phyloP scores from a whole-genome alignment of 2,888 invertebrate species.

The Oligia latruncula region DNA sequence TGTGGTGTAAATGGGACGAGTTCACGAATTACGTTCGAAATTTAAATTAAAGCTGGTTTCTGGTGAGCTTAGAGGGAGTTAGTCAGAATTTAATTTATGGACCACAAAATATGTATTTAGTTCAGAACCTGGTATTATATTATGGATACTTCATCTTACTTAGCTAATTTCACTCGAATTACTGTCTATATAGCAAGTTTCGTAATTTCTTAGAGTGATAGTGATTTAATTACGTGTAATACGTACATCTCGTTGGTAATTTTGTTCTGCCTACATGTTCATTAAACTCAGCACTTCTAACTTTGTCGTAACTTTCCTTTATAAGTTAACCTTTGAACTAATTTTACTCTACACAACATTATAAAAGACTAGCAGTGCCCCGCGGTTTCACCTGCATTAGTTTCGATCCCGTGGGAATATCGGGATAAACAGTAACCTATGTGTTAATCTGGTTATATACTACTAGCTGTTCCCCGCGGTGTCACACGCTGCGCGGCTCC shows the following conservation, averaged over 20 bases:
- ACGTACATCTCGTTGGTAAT: conserved; percentile 19
- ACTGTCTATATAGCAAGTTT: conserved; percentile 21
- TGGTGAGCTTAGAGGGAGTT: conserved; percentile 43
- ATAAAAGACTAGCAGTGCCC: conserved; percentile 4
- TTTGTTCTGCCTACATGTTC: conserved; percentile 7
- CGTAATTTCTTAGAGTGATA: conserved; percentile 25
- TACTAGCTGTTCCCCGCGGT: too few relatives aligned
- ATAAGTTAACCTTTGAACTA: conserved; percentile 6
- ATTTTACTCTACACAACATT: conserved; percentile 8
- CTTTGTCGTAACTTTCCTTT: conserved; percentile 22
- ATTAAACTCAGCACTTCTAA: conserved; percentile 25
- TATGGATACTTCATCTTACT: conserved; percentile 9
- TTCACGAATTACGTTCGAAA: conserved; percentile 72
- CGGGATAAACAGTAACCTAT: background rate
- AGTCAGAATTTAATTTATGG: conserved; percentile 32
- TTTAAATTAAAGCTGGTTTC: conserved; percentile 69
- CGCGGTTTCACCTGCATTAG: background rate
- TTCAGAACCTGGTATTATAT: conserved; percentile 26
- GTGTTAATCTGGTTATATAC: too few relatives aligned
- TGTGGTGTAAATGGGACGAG: conserved; percentile 76
- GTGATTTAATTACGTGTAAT: conserved; percentile 42
- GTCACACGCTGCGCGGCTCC: too few relatives aligned
- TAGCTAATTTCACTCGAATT: conserved; percentile 30
- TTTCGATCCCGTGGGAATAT: background rate
- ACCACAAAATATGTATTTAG: conserved; percentile 22